Base-by-base conservation (phyloP, 2,888 invertebrate species). In the Myathropa florea region DNA sequence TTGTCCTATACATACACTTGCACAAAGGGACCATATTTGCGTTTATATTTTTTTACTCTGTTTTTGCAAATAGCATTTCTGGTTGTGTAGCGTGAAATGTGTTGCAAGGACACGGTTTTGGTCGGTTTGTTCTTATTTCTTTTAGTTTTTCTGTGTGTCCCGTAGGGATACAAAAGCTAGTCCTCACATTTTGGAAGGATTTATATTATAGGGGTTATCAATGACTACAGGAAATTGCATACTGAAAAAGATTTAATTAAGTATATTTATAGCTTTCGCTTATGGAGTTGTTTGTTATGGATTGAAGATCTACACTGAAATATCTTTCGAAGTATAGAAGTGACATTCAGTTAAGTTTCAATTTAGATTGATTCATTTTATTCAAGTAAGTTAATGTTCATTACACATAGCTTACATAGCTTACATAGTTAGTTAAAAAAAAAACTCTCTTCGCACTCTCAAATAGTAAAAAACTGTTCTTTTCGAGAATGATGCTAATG, bases 181-280 rank as follows among this genome's bases (percentile, higher is more conserved):
- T 4, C 6, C 33, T 33, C 18, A 18, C 18, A 46, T 21, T 46
- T 46, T 18, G 4, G 7, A 18, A 18, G 18, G 18, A 18, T 46
- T 6, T 46, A 46, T 46, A 46, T 36, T 14, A 36, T 36, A 14
- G 36, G 0, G 14, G 14, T 36, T 36, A 36, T 3, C 36, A 36
- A 36, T 59, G n/a, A 36, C 39, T n/a, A 18, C 14, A 18, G 21
- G 18, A 18, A 61, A 55, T 12, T 23, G 57, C 23, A 23, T 28
- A 18, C 30, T 61, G 55, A 9, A 30, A 28, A 30, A 23, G 71
- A 57, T 71, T 78, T 78, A 71, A 71, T 78, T 71, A 70, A 57
- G 63, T 36, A 33, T 36, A 46, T 24, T 71, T 39, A 26, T 18
- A 28, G n/a, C 26, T 70, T 39, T 70, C 23, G 24, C 9, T 36